phyloP scores from a whole-genome alignment of 1,140 invertebrate genomes.

The Rhopalosiphum padi region DNA sequence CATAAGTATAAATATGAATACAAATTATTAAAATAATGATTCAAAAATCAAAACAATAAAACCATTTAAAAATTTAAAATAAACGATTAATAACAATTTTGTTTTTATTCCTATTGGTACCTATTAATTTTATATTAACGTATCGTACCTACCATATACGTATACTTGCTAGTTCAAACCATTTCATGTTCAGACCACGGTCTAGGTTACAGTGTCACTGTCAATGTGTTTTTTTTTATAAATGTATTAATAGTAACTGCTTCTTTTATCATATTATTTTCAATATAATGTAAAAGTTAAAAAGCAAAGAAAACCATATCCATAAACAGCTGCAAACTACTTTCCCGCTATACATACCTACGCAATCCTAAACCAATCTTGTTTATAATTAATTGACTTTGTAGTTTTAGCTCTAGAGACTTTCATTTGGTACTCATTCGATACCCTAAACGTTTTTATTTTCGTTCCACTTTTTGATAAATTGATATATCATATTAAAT shows the following conservation, averaged over 20 bases:
- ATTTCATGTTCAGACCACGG: background rate
- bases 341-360: background rate
- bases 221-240: background rate
- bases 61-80: background rate
- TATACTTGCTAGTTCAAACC: background rate
- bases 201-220: too few species aligned
- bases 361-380: background rate
- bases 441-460: background rate
- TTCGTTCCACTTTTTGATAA: background rate
- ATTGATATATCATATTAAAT: background rate
- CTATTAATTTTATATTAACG: background rate
- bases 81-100: background rate
- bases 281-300: background rate
- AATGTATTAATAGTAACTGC: background rate
- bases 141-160: background rate
- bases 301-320: background rate
- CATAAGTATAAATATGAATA: background rate
- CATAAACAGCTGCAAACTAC: background rate
- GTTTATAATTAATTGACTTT: background rate
- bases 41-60: background rate
- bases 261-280: background rate
- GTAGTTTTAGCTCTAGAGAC: background rate
- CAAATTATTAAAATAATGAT: background rate
- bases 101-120: background rate
- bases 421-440: background rate